phyloP scores from a whole-genome alignment of 2,888 invertebrate genomes.

The Acanthococcus lagerstroemiae region DNA sequence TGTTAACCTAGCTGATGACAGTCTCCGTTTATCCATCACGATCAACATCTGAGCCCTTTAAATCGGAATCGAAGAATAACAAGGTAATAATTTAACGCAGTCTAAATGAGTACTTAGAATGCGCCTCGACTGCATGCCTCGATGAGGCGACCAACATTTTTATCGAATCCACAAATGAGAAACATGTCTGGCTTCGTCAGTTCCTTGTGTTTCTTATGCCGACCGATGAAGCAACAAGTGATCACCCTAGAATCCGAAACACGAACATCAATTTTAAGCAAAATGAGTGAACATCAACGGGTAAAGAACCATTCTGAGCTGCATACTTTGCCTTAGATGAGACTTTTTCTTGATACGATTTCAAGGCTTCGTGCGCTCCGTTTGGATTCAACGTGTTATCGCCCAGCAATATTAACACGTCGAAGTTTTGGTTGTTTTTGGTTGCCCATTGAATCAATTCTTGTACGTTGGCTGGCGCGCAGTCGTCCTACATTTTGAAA shows the following conservation, averaged over 20 bases:
- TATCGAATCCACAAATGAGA: constrained; percentile 33
- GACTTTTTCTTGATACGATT: constrained; percentile 6
- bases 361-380: not conserved
- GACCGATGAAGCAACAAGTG: constrained; percentile 32
- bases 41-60: too few species aligned
- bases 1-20: too few species aligned
- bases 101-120: too few species aligned
- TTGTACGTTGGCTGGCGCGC: not conserved
- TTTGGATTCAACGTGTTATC: constrained; percentile 5
- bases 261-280: not conserved
- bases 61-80: too few species aligned
- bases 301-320: not conserved
- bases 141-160: constrained; percentile 32
- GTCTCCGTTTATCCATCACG: too few species aligned
- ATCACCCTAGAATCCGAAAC: constrained; percentile 33
- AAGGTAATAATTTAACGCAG: too few species aligned
- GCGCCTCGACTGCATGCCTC: constrained; percentile 32
- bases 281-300: not conserved
- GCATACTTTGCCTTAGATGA: constrained; percentile 12
- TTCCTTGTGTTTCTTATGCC: constrained; percentile 29
- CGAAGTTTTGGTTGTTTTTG: not conserved
- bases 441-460: constrained; percentile 11
- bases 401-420: constrained; percentile 15
- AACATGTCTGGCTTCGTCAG: constrained; percentile 30
- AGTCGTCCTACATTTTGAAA: constrained; percentile 4